Evolutionary conservation across 2,113 vertebrate genomes (phyloP), one percentile per base, ranked within the genome.

Genomic region (Podarcis muralis): DNA sequence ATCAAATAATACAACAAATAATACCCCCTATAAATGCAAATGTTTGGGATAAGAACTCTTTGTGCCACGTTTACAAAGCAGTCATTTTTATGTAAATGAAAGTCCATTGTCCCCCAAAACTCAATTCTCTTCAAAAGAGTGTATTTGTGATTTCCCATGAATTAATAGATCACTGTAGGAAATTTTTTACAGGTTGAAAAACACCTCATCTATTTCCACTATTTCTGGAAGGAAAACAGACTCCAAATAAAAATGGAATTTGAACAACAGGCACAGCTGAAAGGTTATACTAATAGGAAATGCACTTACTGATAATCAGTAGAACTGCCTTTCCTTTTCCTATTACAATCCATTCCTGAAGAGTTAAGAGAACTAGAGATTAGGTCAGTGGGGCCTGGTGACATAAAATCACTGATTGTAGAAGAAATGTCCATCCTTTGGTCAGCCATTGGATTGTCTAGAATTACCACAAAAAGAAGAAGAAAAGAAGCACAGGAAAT

Each of bases 351-450:
- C 97, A 99, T 96, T 88, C 98, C 96, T 16, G 98, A 95, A 59
- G 98, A 97, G 95, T 97, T 98, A 91, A 99, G 98, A 89, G 99
- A 98, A 96, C 98, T 98, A 93, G 98, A 98, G 93, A 99, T 99
- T 94, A 99, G 97, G 95, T 99, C 98, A 27, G 98, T 98, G 93
- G 99, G 97, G 81, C 98, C 97, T 5, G 98, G 98, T 88, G 99
- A 98, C 98, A 99, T 99, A 95, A 99, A 99, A 96, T 99, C 99
- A 91, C 97, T 99, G 96, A 99, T 99, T 27, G 99, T 99, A 92
- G 99, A 99, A 93, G 99, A 98, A 96, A 99, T 99, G 97, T 99
- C 99, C 99, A 99, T 99, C 96, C 98, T 98, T 98, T 99, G 99
- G 98, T 99, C 99, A 94, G 99, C 99, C 99, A 99, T 99, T 97